phyloP scores from a whole-genome alignment of 2,113 vertebrate genomes.

The Haemorhous mexicanus region DNA sequence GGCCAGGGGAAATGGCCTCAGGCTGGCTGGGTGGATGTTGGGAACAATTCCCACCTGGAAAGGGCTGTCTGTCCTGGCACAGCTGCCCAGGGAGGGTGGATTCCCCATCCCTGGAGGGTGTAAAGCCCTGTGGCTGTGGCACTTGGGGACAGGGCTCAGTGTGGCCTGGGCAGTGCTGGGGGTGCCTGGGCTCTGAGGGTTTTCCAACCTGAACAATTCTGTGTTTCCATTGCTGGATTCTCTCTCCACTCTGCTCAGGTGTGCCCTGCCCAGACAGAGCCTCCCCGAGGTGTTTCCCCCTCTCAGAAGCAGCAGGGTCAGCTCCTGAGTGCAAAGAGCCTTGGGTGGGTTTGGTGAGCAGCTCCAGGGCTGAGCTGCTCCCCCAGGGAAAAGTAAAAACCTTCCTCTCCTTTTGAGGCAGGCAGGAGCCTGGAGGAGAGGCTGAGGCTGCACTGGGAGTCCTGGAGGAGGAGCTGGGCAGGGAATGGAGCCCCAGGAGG shows the following conservation, averaged over 20 bases:
- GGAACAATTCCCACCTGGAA: background rate
- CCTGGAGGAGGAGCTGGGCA: background rate
- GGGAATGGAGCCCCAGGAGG: background rate
- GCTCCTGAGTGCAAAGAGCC: background rate
- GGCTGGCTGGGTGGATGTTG: background rate
- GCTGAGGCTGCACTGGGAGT: background rate
- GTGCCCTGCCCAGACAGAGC: background rate
- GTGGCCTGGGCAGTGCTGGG: background rate
- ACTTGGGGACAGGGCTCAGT: background rate
- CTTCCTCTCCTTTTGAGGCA: background rate
- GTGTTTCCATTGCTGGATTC: background rate
- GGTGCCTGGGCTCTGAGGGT: background rate
- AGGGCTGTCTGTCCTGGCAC: background rate
- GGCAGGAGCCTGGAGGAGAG: background rate
- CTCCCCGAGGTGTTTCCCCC: background rate
- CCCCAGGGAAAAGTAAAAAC: background rate
- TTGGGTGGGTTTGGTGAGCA: background rate
- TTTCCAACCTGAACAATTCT: too few relatives aligned
- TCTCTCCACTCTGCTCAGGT: background rate
- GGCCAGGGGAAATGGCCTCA: accelerated
- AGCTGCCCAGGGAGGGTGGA: background rate
- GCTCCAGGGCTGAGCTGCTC: background rate
- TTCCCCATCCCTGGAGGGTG: background rate
- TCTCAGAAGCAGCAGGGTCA: background rate
- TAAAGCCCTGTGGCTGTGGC: background rate